phyloP scores from a whole-genome alignment of 2,888 invertebrate genomes.

The Charanyca ferruginea region DNA sequence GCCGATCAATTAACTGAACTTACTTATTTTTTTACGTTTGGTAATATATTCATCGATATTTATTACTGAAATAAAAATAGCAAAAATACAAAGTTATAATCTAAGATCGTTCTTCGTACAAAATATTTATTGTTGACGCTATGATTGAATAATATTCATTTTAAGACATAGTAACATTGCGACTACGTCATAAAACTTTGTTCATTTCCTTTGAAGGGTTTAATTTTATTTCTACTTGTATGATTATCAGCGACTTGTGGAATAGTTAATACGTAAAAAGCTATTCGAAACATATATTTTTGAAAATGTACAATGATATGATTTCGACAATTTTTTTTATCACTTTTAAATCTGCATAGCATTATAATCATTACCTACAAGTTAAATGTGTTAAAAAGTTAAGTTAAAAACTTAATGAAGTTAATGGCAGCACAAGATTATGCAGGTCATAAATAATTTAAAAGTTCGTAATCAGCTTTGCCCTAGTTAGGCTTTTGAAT shows the following conservation, averaged over 20 bases:
- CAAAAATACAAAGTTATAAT: neutral
- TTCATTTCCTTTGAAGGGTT: conserved; percentile 10
- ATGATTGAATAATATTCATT: neutral
- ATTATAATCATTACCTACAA: neutral
- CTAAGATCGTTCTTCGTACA: too few species aligned
- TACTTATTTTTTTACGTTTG: conserved; percentile 23
- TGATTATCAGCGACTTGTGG: conserved; percentile 7
- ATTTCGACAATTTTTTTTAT: too few species aligned
- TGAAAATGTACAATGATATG: neutral
- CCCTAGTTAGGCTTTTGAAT: neutral
- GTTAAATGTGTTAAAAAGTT: neutral
- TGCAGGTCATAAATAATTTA: neutral
- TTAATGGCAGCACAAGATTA: neutral
- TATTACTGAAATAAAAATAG: neutral
- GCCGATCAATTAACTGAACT: conserved; percentile 26
- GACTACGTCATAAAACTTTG: neutral
- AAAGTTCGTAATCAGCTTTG: neutral
- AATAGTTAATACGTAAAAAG: neutral
- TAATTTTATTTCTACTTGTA: neutral
- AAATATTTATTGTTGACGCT: neutral
- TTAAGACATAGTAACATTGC: neutral
- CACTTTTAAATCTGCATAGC: neutral
- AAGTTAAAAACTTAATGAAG: neutral
- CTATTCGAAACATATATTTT: neutral
- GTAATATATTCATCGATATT: conserved; percentile 2